A percentile compares a stretch with the other conserved stretches of the same genome.
Evolutionary conservation across 2,888 invertebrate species (phyloP).

Genomic region (Synanthedon formicaeformis): DNA sequence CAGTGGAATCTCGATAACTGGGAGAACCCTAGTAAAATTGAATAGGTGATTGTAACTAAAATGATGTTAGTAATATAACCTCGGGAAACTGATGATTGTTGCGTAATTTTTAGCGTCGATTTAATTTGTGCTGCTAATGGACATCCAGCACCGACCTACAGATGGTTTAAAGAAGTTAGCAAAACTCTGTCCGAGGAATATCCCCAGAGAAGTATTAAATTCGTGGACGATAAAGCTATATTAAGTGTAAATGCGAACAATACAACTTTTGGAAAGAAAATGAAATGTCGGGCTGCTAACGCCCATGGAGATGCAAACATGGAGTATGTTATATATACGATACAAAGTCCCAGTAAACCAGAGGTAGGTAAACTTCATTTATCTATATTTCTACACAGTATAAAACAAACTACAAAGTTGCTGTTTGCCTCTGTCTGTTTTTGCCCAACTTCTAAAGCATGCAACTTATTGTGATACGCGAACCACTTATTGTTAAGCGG

Average conservation of each 20-base stretch:
- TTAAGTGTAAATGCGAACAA: constrained; percentile 27
- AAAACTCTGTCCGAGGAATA: constrained; percentile 31
- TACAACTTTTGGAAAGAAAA: constrained; percentile 28
- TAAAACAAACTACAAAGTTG: neutral
- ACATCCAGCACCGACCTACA: constrained; percentile 37
- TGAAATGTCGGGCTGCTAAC: constrained; percentile 39
- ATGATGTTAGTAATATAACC: no score
- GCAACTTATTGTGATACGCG: no score
- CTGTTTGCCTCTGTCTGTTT: no score
- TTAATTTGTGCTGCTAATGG: constrained; percentile 36
- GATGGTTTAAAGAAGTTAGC: constrained; percentile 34
- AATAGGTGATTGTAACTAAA: no score
- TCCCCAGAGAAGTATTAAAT: constrained; percentile 26
- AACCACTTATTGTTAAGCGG: no score
- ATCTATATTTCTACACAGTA: no score
- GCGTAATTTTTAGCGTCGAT: constrained; percentile 28
- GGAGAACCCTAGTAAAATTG: no score
- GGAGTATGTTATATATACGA: constrained; percentile 24
- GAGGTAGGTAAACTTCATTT: constrained; percentile 19
- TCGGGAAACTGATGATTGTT: neutral
- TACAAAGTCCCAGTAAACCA: constrained; percentile 30
- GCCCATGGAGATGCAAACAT: constrained; percentile 27
- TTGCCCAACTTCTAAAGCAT: no score
- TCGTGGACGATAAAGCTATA: constrained; percentile 24
- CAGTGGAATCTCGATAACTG: no score